Conservation (phyloP, 2,888 invertebrate species). For the Lypha dubia region DNA sequence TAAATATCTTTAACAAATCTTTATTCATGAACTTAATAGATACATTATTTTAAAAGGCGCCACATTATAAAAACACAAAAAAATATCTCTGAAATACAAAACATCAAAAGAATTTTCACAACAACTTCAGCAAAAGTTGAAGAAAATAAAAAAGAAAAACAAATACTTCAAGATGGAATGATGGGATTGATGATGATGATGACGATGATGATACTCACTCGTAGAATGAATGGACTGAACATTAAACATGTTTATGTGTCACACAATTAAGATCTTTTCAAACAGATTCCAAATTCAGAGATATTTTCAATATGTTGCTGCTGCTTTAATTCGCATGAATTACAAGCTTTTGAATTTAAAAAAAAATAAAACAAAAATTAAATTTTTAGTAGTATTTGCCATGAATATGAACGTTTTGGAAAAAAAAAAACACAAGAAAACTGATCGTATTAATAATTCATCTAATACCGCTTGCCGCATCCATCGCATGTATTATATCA, state of each 20-base stretch:
- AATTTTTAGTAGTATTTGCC: constrained; percentile 3
- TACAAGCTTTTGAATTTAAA: constrained; percentile 23
- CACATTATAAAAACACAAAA: constrained; percentile 29
- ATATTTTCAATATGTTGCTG: constrained; percentile 59
- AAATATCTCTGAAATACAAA: constrained; percentile 1
- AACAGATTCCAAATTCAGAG: constrained; percentile 61
- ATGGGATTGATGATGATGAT: constrained; percentile 11
- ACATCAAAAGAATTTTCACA: constrained; percentile 55
- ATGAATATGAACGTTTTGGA: not conserved
- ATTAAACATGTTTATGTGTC: constrained; percentile 61
- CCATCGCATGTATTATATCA: constrained; percentile 52
- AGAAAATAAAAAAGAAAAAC: constrained; percentile 38
- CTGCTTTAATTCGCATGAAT: constrained; percentile 44
- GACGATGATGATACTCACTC: constrained; percentile 1
- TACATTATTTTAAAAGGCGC: constrained; percentile 67
- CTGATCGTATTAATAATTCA: constrained; percentile 27
- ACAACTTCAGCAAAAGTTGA: constrained; percentile 42
- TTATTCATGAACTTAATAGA: constrained; percentile 38
- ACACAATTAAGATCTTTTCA: constrained; percentile 71
- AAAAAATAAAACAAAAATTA: not conserved
- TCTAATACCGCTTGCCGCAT: constrained; percentile 51
- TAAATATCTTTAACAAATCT: constrained; percentile 39
- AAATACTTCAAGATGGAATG: constrained; percentile 30
- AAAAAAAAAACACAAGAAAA: too few relatives aligned
- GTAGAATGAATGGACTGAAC: constrained; percentile 15